phyloP scores from a whole-genome alignment of 2,888 invertebrate species.

The Apodemia mormo region DNA sequence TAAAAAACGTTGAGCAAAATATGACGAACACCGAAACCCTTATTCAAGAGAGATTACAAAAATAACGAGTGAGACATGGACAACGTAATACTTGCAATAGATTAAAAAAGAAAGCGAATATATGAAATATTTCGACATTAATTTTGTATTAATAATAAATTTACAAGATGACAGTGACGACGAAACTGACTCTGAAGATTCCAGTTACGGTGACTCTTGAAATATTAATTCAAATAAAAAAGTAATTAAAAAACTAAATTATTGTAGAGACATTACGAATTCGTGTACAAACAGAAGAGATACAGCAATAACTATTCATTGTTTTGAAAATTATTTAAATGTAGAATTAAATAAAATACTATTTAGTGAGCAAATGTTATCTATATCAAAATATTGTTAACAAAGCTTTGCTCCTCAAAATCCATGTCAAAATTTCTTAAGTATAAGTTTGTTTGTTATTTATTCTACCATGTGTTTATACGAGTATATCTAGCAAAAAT shows the following conservation, averaged over 20 bases:
- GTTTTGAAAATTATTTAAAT: no score
- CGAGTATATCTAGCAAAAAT: no score
- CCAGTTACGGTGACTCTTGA: slow-evolving; percentile 2
- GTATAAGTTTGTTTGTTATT: no score
- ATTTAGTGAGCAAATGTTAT: not conserved
- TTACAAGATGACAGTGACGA: slow-evolving; percentile 18
- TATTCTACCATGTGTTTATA: no score
- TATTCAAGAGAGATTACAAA: slow-evolving; percentile 18
- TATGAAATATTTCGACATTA: slow-evolving; percentile 13
- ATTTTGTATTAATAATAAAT: slow-evolving; percentile 23
- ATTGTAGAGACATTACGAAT: no score
- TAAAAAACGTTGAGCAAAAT: no score
- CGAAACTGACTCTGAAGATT: slow-evolving; percentile 1
- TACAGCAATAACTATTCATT: no score
- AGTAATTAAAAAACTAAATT: not conserved
- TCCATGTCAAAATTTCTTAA: not conserved
- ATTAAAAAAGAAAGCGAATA: slow-evolving; percentile 29
- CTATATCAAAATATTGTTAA: not conserved
- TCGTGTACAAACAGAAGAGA: no score
- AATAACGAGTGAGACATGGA: slow-evolving; percentile 35
- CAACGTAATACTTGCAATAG: slow-evolving; percentile 27
- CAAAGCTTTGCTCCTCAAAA: not conserved
- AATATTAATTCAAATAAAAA: not conserved
- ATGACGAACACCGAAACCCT: no score
- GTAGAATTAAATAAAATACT: no score